Conservation (phyloP, 2,888 invertebrate species). For the Prostheceraeus crozeri region DNA sequence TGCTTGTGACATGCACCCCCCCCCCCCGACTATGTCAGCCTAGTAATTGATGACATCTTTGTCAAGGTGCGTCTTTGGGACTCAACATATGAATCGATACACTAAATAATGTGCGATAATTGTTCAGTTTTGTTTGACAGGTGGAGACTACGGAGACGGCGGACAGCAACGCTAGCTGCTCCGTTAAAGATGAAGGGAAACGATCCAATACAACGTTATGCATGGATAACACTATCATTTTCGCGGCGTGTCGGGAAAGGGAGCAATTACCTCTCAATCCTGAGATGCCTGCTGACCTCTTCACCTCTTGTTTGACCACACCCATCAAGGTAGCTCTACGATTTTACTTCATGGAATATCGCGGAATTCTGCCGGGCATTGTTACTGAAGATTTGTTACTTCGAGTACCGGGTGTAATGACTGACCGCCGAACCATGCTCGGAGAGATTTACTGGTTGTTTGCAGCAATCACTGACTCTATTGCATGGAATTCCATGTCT, state of each 20-base stretch:
- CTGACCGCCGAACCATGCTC: slow-evolving; percentile 87
- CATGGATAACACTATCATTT: slow-evolving; percentile 74
- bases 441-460: slow-evolving; percentile 99
- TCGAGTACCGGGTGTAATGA: slow-evolving; percentile 86
- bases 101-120: too few species aligned
- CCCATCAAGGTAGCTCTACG: slow-evolving; percentile 89
- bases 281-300: slow-evolving; percentile 89
- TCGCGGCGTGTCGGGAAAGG: slow-evolving; percentile 86
- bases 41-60: too few species aligned
- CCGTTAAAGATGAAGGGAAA: not conserved
- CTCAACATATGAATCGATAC: too few species aligned
- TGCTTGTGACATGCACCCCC: too few species aligned
- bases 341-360: slow-evolving; percentile 62
- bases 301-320: slow-evolving; percentile 94
- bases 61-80: too few species aligned
- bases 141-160: too few species aligned
- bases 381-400: slow-evolving; percentile 29
- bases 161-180: not conserved
- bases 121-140: too few species aligned
- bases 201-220: not conserved
- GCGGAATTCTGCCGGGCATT: slow-evolving; percentile 35
- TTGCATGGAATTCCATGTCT: slow-evolving; percentile 67
- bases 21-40: too few species aligned
- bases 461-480: slow-evolving; percentile 97
- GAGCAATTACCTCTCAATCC: slow-evolving; percentile 93